Evolutionary conservation across 2,888 invertebrate genomes (phyloP), one percentile per base, ranked within the genome.

Genomic region (Lasioglossum calceatum): DNA sequence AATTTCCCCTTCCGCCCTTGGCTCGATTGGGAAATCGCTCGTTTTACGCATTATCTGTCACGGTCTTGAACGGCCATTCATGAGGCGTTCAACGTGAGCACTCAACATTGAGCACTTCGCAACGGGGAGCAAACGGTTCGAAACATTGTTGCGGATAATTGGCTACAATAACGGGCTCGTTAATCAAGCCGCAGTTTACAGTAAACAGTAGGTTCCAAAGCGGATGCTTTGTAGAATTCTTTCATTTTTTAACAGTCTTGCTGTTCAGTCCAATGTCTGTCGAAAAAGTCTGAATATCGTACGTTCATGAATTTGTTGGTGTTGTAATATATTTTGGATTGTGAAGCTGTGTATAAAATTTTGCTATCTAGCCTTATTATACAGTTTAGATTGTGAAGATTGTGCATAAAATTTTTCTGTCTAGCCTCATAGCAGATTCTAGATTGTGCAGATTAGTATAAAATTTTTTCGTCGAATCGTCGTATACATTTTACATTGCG

Each of bases 81-180:
- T 16, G 32, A 27, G 27, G 61, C 61, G n/a, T 32, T 64, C 8
- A 4, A 27, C 61, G 14, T 16, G 27, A 58, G 58, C n/a, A 1
- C n/a, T 58, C 2, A 67, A 32, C 32, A 5, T n/a, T 27, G 14
- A 61, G 36, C 36, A 27, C 67, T 19, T 70, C 23, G 0, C 36
- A 23, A 36, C 36, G 7, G 10, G 10, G 19, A 36, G 27, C 82
- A 86, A 87, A 83, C 77, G 72, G 76, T 64, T 73, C 79, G 80
- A 77, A 61, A 77, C 78, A 86, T 91, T 89, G 92, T 92, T 90
- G 89, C 86, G 89, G 92, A 91, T 91, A 93, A 93, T 92, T 91
- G 93, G 92, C 92, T 92, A 91, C 93, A 92, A 92, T 93, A 92
- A 93, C 91, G 89, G 83, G 87, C 90, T 92, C 92, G 92, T 93